Percentiles rank a stretch among this genome's conserved stretches.
Evolutionary conservation across 2,113 vertebrate species (phyloP).

Genomic region (Nettapus auritus): DNA sequence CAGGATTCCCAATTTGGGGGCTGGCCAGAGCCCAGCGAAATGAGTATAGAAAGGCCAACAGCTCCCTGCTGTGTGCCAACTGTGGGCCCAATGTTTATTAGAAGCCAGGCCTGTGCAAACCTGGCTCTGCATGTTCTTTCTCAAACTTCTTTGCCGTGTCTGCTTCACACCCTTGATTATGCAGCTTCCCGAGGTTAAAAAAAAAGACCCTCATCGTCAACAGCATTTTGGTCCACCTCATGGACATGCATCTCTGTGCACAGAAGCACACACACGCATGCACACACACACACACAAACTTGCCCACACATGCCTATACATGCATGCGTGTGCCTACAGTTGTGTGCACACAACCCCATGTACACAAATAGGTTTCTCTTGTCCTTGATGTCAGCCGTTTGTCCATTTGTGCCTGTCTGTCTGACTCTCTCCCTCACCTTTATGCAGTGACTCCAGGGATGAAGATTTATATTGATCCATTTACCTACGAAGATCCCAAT

Average conservation of each 20-base stretch:
- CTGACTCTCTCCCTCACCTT: constrained; percentile 53
- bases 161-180: neutral
- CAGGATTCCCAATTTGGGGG: neutral
- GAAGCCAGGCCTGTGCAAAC: neutral
- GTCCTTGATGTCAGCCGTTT: neutral
- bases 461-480: constrained; percentile 98
- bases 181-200: neutral
- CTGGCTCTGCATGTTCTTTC: neutral
- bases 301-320: neutral
- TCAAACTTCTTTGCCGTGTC: neutral
- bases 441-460: constrained; percentile 92
- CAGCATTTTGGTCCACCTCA: neutral
- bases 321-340: neutral
- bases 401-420: neutral
- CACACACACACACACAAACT: neutral
- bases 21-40: neutral
- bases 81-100: neutral
- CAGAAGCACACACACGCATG: neutral
- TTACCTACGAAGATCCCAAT: constrained; percentile 98
- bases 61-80: neutral
- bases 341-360: neutral
- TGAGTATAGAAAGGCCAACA: neutral
- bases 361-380: neutral
- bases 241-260: neutral
- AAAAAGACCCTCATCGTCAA: neutral